A percentile compares a stretch with the other conserved stretches of the same genome.
These are phyloP conservation scores for Lathronympha strigana DNA, from an alignment of 2,888 invertebrate species.

Conservation along the genomic window DNA sequence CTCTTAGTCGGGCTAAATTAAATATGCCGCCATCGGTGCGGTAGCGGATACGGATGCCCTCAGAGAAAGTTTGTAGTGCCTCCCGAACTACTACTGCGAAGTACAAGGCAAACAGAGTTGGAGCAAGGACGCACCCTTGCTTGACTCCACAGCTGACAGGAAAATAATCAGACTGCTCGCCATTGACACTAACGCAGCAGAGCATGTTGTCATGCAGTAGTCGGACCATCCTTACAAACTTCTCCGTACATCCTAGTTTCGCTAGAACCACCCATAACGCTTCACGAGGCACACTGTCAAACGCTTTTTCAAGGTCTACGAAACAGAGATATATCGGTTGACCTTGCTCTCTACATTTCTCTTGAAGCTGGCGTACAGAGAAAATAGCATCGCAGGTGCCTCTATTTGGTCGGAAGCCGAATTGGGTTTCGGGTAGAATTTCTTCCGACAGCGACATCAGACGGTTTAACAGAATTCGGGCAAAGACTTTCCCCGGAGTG, in stretches of 20 bases:
- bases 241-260: neutral
- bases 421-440: neutral
- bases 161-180: no score
- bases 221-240: neutral
- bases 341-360: no score
- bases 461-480: neutral
- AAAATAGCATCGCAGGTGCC: slow-evolving; percentile 6
- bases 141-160: no score
- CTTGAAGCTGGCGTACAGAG: neutral
- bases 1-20: no score
- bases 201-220: neutral
- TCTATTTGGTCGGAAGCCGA: no score
- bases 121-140: no score
- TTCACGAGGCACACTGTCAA: neutral
- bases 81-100: no score
- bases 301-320: neutral
- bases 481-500: neutral
- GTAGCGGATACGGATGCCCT: no score
- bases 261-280: neutral
- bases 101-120: no score
- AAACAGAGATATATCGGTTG: neutral
- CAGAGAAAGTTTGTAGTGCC: no score
- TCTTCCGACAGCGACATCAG: neutral
- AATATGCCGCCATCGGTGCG: no score
- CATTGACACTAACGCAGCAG: no score